phyloP scores from a whole-genome alignment of 2,888 invertebrate species.

The Apamea anceps region DNA sequence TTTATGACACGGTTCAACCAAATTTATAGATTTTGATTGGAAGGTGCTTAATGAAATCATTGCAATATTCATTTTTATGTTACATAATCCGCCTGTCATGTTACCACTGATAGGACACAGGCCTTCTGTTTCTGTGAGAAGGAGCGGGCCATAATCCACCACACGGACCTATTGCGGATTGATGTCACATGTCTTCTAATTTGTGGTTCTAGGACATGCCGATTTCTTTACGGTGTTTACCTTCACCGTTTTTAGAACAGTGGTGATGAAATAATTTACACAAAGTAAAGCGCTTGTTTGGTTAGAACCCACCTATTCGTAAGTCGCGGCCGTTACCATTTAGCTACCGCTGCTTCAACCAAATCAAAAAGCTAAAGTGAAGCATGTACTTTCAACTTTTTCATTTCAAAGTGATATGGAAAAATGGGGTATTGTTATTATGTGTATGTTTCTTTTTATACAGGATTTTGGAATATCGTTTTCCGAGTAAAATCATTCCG shows the following conservation, averaged over 20 bases:
- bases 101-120: too few species aligned
- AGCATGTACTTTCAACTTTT: slow-evolving; percentile 2
- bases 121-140: too few species aligned
- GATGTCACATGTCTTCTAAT: neutral
- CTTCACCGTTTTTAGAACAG: neutral
- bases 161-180: too few species aligned
- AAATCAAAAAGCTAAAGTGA: neutral
- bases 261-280: too few species aligned
- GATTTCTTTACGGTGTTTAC: neutral
- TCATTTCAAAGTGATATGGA: slow-evolving; percentile 39
- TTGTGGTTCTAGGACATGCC: neutral
- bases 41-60: neutral
- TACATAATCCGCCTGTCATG: too few species aligned
- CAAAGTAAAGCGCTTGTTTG: too few species aligned
- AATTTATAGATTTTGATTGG: neutral
- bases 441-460: slow-evolving; percentile 29
- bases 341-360: too few species aligned
- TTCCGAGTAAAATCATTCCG: slow-evolving; percentile 37
- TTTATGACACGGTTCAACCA: neutral
- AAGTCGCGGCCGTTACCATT: neutral
- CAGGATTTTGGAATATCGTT: slow-evolving; percentile 36
- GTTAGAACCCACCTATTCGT: neutral
- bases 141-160: too few species aligned
- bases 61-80: neutral
- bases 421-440: slow-evolving; percentile 28